Evolutionary conservation across 2,888 invertebrate genomes (phyloP).

Genomic region (Diplazon laetatorius): DNA sequence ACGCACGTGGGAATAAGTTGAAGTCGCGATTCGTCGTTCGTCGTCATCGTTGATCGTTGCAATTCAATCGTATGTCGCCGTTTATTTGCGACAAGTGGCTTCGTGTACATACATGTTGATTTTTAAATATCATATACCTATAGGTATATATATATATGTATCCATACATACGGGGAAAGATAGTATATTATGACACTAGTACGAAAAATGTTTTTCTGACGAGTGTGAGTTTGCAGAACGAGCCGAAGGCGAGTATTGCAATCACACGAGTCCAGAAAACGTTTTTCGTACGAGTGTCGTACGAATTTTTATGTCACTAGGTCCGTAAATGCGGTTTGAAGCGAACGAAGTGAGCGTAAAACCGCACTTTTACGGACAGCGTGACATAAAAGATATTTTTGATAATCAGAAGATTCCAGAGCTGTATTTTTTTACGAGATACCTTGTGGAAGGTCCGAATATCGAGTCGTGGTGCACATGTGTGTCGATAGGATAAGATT

Average conservation of each 20-base stretch:
- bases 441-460: slow-evolving; percentile 8
- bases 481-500: not conserved
- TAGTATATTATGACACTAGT: too few species aligned
- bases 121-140: slow-evolving; percentile 13
- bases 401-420: slow-evolving; percentile 14
- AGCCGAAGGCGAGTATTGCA: too few species aligned
- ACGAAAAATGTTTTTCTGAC: too few species aligned
- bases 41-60: slow-evolving; percentile 6
- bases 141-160: too few species aligned
- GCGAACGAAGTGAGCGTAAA: too few species aligned
- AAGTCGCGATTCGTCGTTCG: slow-evolving; percentile 51
- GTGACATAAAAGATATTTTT: slow-evolving; percentile 34
- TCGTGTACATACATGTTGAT: slow-evolving; percentile 47
- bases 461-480: slow-evolving; percentile 21
- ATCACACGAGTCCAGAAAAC: too few species aligned
- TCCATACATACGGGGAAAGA: too few species aligned
- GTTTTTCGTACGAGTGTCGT: too few species aligned
- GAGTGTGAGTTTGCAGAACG: not conserved
- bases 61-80: slow-evolving; percentile 25
- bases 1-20: slow-evolving; percentile 78
- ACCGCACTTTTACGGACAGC: too few species aligned
- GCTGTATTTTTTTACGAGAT: slow-evolving; percentile 51
- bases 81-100: slow-evolving; percentile 50
- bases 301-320: too few species aligned
- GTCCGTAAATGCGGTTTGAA: too few species aligned